Conservation (phyloP, 2,113 vertebrate species). For the Percina caprodes region DNA sequence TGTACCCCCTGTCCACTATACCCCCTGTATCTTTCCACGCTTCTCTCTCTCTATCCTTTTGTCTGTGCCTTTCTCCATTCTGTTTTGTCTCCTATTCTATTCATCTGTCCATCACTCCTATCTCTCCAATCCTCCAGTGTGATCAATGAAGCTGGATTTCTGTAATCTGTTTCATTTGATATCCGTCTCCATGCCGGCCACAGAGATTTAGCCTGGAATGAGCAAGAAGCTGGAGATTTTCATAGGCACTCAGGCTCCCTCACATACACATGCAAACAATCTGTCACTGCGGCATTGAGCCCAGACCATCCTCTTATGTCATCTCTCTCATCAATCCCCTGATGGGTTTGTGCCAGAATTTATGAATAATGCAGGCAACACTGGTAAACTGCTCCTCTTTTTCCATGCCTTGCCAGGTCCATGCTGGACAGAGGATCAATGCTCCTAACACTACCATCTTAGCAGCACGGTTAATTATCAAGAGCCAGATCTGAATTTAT, state of each 20-base stretch:
- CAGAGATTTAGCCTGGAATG: conserved; percentile 60
- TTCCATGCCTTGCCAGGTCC: conserved; percentile 12
- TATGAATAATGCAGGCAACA: conserved; percentile 66
- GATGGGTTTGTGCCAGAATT: conserved; percentile 41
- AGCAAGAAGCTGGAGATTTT: conserved; percentile 54
- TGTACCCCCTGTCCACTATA: conserved; percentile 4
- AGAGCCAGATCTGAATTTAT: conserved; percentile 4
- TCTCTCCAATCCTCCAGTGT: conserved; percentile 28
- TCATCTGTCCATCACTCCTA: conserved; percentile 28
- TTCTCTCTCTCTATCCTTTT: conserved; percentile 13
- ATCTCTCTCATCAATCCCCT: conserved; percentile 55
- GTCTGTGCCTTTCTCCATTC: conserved; percentile 6
- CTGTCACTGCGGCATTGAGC: conserved; percentile 50
- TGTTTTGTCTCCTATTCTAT: conserved; percentile 18
- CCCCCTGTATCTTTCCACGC: conserved; percentile 17
- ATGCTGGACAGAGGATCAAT: conserved; percentile 8
- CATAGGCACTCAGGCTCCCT: conserved; percentile 7
- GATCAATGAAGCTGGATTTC: conserved; percentile 70
- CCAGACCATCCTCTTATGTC: conserved; percentile 56
- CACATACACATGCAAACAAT: conserved; percentile 48
- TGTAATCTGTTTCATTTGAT: conserved; percentile 76
- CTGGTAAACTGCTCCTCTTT: conserved; percentile 3
- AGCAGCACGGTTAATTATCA: background rate
- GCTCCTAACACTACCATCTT: background rate
- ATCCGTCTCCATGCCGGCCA: conserved; percentile 59